These are phyloP conservation scores for Nesidiocoris tenuis DNA, from an alignment of 2,888 invertebrate species.

Conservation along the genomic window DNA sequence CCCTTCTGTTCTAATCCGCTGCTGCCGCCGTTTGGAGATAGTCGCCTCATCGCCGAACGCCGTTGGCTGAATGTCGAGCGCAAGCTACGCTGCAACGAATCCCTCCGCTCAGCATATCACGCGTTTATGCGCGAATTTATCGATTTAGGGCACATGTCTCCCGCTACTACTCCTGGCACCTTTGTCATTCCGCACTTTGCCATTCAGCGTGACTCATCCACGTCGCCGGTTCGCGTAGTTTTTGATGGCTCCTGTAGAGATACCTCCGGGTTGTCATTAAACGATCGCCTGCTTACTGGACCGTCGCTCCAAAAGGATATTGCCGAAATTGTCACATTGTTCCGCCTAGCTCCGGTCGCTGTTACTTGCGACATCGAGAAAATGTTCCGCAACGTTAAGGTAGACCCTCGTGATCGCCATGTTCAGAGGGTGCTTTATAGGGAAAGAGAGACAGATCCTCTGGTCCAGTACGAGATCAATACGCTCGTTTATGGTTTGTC, in stretches of 20 bases:
- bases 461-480: background rate
- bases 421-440: background rate
- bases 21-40: background rate
- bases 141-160: background rate
- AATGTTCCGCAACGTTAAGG: background rate
- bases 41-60: background rate
- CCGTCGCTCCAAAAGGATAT: too few species aligned
- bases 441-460: background rate
- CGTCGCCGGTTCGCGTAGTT: slow-evolving; percentile 3
- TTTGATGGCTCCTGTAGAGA: slow-evolving; percentile 11
- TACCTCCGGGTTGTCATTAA: too few species aligned
- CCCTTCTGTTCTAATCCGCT: background rate
- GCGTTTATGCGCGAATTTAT: too few species aligned
- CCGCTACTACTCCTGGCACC: background rate
- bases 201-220: background rate
- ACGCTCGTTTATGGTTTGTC: too few species aligned
- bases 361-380: too few species aligned
- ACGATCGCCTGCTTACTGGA: too few species aligned
- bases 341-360: too few species aligned
- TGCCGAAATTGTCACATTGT: too few species aligned
- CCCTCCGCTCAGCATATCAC: background rate
- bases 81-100: too few species aligned
- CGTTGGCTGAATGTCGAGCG: too few species aligned
- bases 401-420: background rate
- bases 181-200: slow-evolving; percentile 15